Evolutionary conservation across 2,888 invertebrate species (phyloP).

Genomic region (Ennomos erosarius): DNA sequence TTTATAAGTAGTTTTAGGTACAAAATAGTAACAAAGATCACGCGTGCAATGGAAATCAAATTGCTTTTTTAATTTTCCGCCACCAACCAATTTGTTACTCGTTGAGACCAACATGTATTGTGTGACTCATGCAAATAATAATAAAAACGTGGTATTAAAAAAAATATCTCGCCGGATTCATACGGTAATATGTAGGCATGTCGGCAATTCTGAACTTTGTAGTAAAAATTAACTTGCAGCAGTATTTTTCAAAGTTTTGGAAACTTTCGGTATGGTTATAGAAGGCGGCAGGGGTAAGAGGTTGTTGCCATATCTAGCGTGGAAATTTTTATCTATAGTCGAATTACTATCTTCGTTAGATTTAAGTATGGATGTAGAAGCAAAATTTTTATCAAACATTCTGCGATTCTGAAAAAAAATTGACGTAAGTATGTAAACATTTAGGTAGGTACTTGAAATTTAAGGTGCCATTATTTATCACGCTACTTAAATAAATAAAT

Average conservation of each 20-base stretch:
- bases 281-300: constrained; percentile 77
- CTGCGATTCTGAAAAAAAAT: constrained; percentile 66
- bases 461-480: constrained; percentile 1
- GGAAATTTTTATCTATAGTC: constrained; percentile 76
- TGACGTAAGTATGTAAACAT: neutral
- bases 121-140: constrained; percentile 21
- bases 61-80: constrained; percentile 3
- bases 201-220: constrained; percentile 17
- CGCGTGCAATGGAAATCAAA: neutral
- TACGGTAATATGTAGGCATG: constrained; percentile 25
- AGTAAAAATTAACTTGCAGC: constrained; percentile 35
- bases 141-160: constrained; percentile 19
- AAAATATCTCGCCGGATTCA: constrained; percentile 17
- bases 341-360: constrained; percentile 60
- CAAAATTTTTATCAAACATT: constrained; percentile 41
- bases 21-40: neutral
- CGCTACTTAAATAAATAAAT: no score
- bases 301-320: constrained; percentile 80
- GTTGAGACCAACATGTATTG: constrained; percentile 13
- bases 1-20: no score
- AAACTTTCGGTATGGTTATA: constrained; percentile 78
- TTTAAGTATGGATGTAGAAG: constrained; percentile 42
- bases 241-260: constrained; percentile 59
- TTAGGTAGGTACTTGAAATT: no score
- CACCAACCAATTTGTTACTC: constrained; percentile 12